A percentile compares a stretch with the other conserved stretches of the same genome.
Conservation (phyloP, 2,888 invertebrate species). For the Andrena dorsata region DNA sequence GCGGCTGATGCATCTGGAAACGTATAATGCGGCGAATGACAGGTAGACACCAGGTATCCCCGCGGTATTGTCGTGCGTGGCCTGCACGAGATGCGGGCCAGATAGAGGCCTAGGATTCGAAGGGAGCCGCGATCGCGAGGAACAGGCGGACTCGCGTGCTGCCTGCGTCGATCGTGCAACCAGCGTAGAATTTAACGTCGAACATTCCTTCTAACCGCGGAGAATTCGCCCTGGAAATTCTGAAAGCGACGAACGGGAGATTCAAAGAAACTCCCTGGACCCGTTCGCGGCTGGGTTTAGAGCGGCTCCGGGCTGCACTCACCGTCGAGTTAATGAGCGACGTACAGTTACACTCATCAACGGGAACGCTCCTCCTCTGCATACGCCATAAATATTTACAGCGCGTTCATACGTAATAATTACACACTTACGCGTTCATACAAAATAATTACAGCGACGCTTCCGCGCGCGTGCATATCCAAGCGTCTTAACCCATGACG, state of each 20-base stretch:
- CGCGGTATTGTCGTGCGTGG: constrained; percentile 52
- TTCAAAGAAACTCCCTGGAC: constrained; percentile 6
- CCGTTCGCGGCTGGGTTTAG: constrained; percentile 10
- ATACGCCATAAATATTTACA: constrained; percentile 67
- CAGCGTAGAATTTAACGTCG: neutral
- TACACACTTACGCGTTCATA: constrained; percentile 63
- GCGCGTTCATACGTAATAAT: constrained; percentile 61
- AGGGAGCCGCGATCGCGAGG: constrained; percentile 17
- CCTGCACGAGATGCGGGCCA: constrained; percentile 19
- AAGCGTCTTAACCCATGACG: constrained; percentile 27
- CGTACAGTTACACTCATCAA: constrained; percentile 54
- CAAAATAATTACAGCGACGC: constrained; percentile 62
- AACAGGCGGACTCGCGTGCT: neutral
- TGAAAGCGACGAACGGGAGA: too few species aligned
- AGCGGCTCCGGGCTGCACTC: neutral
- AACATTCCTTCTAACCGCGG: neutral
- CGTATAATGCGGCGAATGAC: constrained; percentile 63
- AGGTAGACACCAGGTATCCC: constrained; percentile 37
- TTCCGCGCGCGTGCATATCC: constrained; percentile 30
- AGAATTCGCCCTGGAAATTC: neutral
- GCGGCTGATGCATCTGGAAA: constrained; percentile 47
- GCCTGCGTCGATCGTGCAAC: neutral
- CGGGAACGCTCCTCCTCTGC: constrained; percentile 33
- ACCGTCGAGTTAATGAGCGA: constrained; percentile 29
- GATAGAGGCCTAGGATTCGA: constrained; percentile 36